Evolutionary conservation across 2,797 vertebrate species (phyloP).

Genomic region (Acipenser transmontanus): DNA sequence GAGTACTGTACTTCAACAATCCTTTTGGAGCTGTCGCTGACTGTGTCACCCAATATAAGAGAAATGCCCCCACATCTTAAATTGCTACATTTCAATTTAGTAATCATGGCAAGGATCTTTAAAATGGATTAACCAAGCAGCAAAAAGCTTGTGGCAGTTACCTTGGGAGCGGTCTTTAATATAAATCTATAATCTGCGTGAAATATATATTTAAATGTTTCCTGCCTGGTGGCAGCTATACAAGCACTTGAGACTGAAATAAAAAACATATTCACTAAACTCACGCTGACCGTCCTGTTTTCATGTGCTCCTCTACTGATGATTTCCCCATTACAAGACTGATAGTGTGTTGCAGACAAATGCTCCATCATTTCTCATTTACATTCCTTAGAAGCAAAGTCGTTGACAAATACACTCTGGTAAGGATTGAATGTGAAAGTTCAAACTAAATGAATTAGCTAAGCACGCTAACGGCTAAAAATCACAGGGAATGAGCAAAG

Average conservation of each 20-base stretch:
- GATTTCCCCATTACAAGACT: background rate
- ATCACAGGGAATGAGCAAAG: constrained; percentile 29
- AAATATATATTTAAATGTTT: background rate
- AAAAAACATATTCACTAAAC: background rate
- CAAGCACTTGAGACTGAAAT: no score
- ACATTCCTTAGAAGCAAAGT: constrained; percentile 2
- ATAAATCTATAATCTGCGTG: background rate
- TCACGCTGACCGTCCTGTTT: background rate
- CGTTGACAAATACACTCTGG: background rate
- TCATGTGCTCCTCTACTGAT: background rate
- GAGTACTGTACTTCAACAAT: background rate
- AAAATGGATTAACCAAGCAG: background rate
- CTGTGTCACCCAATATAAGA: background rate
- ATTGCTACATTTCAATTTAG: background rate
- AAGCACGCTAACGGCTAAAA: constrained; percentile 35
- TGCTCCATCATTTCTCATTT: background rate
- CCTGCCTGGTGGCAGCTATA: no score
- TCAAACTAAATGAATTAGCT: background rate
- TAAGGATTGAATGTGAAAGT: background rate
- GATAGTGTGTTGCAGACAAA: background rate
- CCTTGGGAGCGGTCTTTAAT: background rate
- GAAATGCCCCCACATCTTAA: background rate
- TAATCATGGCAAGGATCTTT: background rate
- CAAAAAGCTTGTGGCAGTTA: background rate
- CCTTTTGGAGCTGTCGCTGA: background rate